These are phyloP conservation scores for Trididemnum miniatum DNA, from an alignment of 23 tunicate genomes.

Conservation along the genomic window DNA sequence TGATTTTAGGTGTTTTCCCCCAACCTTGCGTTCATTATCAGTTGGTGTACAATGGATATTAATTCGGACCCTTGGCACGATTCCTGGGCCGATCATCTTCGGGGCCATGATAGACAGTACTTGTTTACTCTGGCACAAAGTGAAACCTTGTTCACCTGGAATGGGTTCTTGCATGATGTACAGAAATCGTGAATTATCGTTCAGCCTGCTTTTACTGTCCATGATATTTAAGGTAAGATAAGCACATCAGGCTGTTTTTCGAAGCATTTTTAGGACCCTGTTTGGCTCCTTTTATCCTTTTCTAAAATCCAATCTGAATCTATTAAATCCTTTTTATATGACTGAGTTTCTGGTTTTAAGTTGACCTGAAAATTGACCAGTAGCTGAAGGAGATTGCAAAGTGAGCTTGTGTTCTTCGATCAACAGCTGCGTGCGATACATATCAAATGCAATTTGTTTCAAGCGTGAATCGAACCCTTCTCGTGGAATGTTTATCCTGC, in stretches of 20 bases:
- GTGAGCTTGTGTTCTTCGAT: no score
- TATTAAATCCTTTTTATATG: no score
- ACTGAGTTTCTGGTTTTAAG: no score
- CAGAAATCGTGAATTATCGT: slow-evolving; percentile 61
- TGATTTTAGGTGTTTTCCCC: slow-evolving; percentile 72
- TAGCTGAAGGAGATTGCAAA: no score
- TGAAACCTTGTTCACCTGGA: slow-evolving; percentile 21
- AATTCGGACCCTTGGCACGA: slow-evolving; percentile 81
- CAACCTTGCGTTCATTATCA: slow-evolving; percentile 66
- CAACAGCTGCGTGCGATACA: no score
- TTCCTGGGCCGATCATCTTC: slow-evolving; percentile 94
- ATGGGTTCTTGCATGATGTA: slow-evolving; percentile 76
- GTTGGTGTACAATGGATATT: slow-evolving; percentile 93
- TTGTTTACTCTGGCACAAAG: slow-evolving; percentile 60
- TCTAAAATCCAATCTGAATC: not conserved
- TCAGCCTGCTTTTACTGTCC: slow-evolving; percentile 66
- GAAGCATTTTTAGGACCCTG: no score
- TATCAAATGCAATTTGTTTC: no score
- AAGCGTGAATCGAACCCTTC: no score
- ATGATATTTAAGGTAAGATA: slow-evolving; percentile 74
- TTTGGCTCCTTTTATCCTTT: no score
- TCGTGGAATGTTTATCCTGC: no score
- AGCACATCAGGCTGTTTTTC: no score
- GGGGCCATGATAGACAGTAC: slow-evolving; percentile 87
- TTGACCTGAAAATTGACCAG: no score